Conservation (phyloP, 2,797 vertebrate genomes). For the Phrynocephalus forsythii region DNA sequence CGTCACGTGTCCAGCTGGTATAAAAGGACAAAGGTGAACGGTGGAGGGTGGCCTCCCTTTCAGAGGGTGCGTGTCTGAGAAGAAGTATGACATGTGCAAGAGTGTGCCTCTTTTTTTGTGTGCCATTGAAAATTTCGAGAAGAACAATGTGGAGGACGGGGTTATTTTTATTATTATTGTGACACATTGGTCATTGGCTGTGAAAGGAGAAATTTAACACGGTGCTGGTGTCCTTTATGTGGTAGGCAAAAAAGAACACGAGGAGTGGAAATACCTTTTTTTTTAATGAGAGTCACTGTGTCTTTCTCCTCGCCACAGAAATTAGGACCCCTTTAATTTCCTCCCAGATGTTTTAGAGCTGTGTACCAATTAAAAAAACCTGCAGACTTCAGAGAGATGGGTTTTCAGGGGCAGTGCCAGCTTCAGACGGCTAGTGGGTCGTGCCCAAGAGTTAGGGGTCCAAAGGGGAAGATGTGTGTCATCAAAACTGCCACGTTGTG, state of each 20-base stretch:
- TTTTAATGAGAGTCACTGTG: too few relatives aligned
- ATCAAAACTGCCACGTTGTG: not conserved
- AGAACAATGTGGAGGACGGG: too few relatives aligned
- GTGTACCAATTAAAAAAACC: constrained; percentile 20
- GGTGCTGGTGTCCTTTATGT: not conserved
- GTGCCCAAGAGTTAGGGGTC: too few relatives aligned
- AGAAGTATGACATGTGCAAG: too few relatives aligned
- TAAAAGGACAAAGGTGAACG: not conserved
- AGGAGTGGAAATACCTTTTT: not conserved
- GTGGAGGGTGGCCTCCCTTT: not conserved
- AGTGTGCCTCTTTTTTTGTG: too few relatives aligned
- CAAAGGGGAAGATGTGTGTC: too few relatives aligned
- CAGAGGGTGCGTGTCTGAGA: accelerated
- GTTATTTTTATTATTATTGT: not conserved
- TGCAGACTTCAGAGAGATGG: not conserved
- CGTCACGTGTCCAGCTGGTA: constrained; percentile 63
- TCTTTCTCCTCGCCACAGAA: not conserved
- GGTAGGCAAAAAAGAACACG: not conserved
- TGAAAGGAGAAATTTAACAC: not conserved
- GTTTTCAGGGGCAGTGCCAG: not conserved
- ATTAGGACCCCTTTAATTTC: not conserved
- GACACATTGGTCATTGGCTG: too few relatives aligned
- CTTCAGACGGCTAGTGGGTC: too few relatives aligned
- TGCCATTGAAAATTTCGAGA: too few relatives aligned
- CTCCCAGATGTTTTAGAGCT: not conserved